Evolutionary conservation across 2,113 vertebrate genomes (phyloP).

Genomic region (Calyptommatus sinebrachiatus): DNA sequence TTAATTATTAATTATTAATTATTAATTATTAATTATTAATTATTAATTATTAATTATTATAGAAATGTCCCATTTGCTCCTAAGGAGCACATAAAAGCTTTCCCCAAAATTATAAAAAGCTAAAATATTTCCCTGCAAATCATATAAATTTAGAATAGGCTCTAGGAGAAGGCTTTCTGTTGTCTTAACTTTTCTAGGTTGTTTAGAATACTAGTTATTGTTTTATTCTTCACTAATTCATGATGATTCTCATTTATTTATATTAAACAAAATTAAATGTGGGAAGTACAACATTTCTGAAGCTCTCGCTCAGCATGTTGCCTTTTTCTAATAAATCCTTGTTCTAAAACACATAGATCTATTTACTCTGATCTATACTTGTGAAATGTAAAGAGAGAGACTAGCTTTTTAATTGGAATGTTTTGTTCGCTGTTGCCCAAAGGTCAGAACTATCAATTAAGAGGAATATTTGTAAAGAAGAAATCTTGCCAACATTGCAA

Average conservation of each 20-base stretch:
- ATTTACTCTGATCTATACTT: slow-evolving; percentile 37
- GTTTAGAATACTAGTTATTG: slow-evolving; percentile 18
- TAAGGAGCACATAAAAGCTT: no score
- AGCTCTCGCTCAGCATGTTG: slow-evolving; percentile 34
- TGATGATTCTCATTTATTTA: slow-evolving; percentile 1
- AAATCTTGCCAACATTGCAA: slow-evolving; percentile 69
- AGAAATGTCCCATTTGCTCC: no score
- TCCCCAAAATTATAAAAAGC: no score
- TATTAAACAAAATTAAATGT: slow-evolving; percentile 10
- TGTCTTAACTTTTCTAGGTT: background rate
- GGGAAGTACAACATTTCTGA: slow-evolving; percentile 23
- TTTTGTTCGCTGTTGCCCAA: slow-evolving; percentile 62
- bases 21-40: no score
- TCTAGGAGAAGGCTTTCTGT: no score
- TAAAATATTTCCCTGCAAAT: no score
- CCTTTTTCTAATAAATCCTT: slow-evolving; percentile 24
- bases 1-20: no score
- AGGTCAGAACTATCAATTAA: slow-evolving; percentile 70
- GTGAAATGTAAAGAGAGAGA: slow-evolving; percentile 42
- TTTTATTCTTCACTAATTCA: slow-evolving; percentile 39
- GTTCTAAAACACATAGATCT: slow-evolving; percentile 23
- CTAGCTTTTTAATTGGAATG: slow-evolving; percentile 55
- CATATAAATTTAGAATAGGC: no score
- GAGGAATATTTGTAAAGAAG: slow-evolving; percentile 63
- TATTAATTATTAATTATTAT: no score